phyloP scores from a whole-genome alignment of 2,888 invertebrate genomes.

The Thumatha senex region DNA sequence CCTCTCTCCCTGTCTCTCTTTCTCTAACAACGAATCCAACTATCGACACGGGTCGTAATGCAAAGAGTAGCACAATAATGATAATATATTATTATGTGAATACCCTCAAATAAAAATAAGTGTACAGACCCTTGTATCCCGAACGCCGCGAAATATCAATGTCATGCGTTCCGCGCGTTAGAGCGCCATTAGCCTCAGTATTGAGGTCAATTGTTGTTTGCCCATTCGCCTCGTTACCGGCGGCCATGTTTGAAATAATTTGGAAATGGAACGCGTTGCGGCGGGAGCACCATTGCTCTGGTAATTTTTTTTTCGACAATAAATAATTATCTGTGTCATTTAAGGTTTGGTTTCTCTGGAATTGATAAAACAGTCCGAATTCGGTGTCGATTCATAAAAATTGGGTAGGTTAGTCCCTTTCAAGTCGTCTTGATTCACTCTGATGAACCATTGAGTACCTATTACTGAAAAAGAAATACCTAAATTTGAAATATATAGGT shows the following conservation, averaged over 20 bases:
- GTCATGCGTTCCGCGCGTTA: constrained; percentile 22
- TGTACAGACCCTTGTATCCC: constrained; percentile 10
- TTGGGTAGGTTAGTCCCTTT: too few relatives aligned
- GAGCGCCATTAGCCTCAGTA: constrained; percentile 38
- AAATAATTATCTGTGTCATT: neutral
- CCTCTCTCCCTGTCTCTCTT: too few relatives aligned
- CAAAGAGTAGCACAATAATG: too few relatives aligned
- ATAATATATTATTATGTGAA: neutral
- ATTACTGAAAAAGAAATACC: too few relatives aligned
- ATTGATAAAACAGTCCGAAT: too few relatives aligned
- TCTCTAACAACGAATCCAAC: too few relatives aligned
- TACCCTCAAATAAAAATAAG: constrained; percentile 2
- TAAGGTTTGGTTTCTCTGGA: neutral
- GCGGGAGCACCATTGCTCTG: constrained; percentile 31
- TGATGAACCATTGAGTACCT: too few relatives aligned
- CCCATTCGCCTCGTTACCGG: constrained; percentile 40
- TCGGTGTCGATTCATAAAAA: too few relatives aligned
- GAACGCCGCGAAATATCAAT: constrained; percentile 32
- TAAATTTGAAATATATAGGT: too few relatives aligned
- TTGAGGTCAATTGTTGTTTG: constrained; percentile 57
- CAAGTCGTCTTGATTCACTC: too few relatives aligned
- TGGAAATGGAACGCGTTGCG: constrained; percentile 44
- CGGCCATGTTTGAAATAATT: constrained; percentile 45
- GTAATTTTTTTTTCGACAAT: constrained; percentile 29
- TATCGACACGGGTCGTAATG: too few relatives aligned